Evolutionary conservation across 2,888 invertebrate species (phyloP), one percentile per base, ranked within the genome.

Genomic region (Napeogenes sylphis): DNA sequence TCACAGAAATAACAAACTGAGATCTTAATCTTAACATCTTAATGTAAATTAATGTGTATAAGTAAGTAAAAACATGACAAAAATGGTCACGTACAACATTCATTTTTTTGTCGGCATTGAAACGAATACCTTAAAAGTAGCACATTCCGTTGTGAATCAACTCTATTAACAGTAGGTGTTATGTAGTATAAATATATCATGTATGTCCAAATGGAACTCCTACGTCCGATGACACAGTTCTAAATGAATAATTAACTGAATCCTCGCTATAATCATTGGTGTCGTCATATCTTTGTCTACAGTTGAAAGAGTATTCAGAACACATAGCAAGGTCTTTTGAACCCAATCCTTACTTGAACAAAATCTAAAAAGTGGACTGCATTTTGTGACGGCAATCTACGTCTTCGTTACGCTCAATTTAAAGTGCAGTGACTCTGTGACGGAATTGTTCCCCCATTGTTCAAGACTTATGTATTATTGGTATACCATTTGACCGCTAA

Each of bases 101-200:
- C 51, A 21, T 30, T 51, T 51, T 51, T 51, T 30, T 30, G 4
- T 30, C 30, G 30, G 51, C 10, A 51, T 51, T 51, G 51, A 51
- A 30, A 51, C 21, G 51, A 51, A 13, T 47, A 30, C 51, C 51
- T 51, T 30, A 10, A 51, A 30, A 30, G 30, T 51, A 51, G 8
- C 21, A 30, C 12, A 42, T 42, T 42, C 8, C 10, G 10, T 42
- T 51, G 51, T 51, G 51, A 51, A n/a, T 30, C 51, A 30, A 51
- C 51, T 51, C 51, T 51, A 51, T 51, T 51, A 51, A 51, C n/a
- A 51, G 47, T 47, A 47, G 51, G 51, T 30, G 51, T 21, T 51
- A 51, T 51, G 51, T 30, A 21, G 51, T 51, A 51, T 30, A 51
- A 21, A 51, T 51, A 51, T 12, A 51, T 30, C 51, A 51, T 30